Conservation (phyloP, 2,888 invertebrate genomes). For the Cepaea hortensis region DNA sequence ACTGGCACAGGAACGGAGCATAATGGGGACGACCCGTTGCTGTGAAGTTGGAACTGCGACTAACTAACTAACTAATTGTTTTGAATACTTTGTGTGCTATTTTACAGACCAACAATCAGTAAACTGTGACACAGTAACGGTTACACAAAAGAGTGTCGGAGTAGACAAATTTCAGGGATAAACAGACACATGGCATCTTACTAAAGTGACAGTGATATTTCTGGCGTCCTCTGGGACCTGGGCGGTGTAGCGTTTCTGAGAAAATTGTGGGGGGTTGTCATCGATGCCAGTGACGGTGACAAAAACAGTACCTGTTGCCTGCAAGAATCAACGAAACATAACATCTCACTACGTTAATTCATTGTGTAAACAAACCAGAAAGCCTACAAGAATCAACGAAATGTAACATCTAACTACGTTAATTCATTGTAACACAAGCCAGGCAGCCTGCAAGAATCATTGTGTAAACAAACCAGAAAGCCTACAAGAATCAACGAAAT, state of each 20-base stretch:
- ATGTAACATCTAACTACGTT: background rate
- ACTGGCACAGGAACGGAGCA: too few relatives aligned
- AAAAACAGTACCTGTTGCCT: slow-evolving; percentile 47
- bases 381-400: slow-evolving; percentile 2
- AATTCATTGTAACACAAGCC: background rate
- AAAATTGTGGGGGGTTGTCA: slow-evolving; percentile 59
- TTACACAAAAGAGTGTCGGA: too few relatives aligned
- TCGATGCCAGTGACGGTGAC: slow-evolving; percentile 57
- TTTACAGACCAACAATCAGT: too few relatives aligned
- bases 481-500: background rate
- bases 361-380: background rate
- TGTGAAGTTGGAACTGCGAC: too few relatives aligned
- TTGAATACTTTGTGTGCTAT: too few relatives aligned
- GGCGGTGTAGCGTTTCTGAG: slow-evolving; percentile 42
- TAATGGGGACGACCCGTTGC: too few relatives aligned
- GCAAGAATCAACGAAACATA: background rate
- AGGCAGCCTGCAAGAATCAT: background rate
- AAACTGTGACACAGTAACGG: too few relatives aligned
- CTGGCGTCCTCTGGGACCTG: slow-evolving; percentile 52
- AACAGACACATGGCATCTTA: background rate
- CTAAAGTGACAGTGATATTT: slow-evolving; percentile 33
- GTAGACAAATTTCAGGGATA: background rate
- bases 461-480: too few relatives aligned
- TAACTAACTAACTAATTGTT: too few relatives aligned
- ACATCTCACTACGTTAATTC: background rate